These are phyloP conservation scores for Unio pictorum DNA, from an alignment of 2,888 invertebrate species.

Conservation along the genomic window DNA sequence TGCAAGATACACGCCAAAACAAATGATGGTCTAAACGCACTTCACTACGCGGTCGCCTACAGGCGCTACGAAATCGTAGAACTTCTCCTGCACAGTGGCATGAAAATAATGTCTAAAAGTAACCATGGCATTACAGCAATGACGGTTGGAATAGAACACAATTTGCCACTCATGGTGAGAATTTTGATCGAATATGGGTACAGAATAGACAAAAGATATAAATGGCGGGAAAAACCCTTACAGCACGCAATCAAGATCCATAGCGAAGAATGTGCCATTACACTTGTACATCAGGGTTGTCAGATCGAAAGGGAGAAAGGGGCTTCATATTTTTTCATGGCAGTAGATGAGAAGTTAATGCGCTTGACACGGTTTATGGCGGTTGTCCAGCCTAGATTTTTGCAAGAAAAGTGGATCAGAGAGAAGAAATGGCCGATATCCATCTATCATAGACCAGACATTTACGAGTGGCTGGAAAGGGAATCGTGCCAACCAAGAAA, in stretches of 20 bases:
- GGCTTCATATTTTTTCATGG: conserved; percentile 55
- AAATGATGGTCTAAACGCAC: conserved; percentile 58
- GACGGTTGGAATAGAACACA: conserved; percentile 63
- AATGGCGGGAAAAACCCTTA: conserved; percentile 63
- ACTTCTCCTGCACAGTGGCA: conserved; percentile 52
- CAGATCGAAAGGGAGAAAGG: conserved; percentile 39
- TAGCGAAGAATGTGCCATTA: conserved; percentile 62
- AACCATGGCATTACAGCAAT: conserved; percentile 62
- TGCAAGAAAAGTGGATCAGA: conserved; percentile 61
- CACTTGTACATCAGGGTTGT: conserved; percentile 62
- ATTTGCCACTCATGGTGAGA: conserved; percentile 59
- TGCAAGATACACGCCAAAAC: conserved; percentile 62
- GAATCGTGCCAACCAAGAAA: conserved; percentile 41
- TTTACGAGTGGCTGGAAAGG: conserved; percentile 51
- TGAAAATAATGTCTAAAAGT: conserved; percentile 55
- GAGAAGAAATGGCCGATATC: conserved; percentile 56
- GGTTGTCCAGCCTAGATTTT: conserved; percentile 51
- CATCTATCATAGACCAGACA: conserved; percentile 55
- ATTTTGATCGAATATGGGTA: conserved; percentile 62
- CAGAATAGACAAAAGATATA: conserved; percentile 56
- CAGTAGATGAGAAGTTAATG: conserved; percentile 57
- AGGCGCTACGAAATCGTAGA: conserved; percentile 59
- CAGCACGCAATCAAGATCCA: conserved; percentile 63
- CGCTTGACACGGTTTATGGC: conserved; percentile 52
- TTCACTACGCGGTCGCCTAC: conserved; percentile 64